Conservation (phyloP, 2,797 vertebrate genomes). For the Enteromius paludinosus region DNA sequence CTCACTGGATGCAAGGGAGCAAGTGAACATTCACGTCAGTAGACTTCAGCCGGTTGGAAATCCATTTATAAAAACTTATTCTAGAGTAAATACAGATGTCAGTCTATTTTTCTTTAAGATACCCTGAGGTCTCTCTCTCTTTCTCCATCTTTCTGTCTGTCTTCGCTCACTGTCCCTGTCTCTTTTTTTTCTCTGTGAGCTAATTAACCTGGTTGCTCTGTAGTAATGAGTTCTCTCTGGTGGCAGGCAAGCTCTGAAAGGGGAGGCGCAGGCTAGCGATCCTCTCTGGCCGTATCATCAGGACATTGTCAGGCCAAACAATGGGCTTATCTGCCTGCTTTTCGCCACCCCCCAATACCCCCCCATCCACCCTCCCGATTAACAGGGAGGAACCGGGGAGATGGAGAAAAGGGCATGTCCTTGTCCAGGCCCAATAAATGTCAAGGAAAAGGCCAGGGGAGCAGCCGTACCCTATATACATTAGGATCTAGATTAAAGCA, state of each 20-base stretch:
- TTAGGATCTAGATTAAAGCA: conserved; percentile 56
- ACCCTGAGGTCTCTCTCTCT: conserved; percentile 30
- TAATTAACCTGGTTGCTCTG: conserved; percentile 89
- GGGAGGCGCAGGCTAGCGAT: conserved; percentile 64
- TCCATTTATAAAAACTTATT: conserved; percentile 45
- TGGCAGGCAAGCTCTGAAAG: conserved; percentile 86
- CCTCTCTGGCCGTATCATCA: conserved; percentile 73
- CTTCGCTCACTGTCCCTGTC: conserved; percentile 59
- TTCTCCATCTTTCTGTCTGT: conserved; percentile 68
- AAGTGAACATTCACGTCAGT: background rate
- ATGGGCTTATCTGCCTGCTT: conserved; percentile 84
- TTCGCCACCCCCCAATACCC: conserved; percentile 75
- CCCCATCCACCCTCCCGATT: conserved; percentile 76
- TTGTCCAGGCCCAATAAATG: conserved; percentile 81
- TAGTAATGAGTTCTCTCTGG: conserved; percentile 91
- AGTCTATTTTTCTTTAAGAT: conserved; percentile 50
- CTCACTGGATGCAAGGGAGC: background rate
- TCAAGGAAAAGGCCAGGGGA: conserved; percentile 79
- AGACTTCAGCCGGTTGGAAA: conserved; percentile 21
- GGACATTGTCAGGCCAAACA: conserved; percentile 82
- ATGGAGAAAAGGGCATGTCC: conserved; percentile 82
- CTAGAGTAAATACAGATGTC: conserved; percentile 61
- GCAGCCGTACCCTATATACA: conserved; percentile 64
- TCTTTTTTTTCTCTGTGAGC: conserved; percentile 78
- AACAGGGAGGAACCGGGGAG: conserved; percentile 80